These are phyloP conservation scores for Aphidius gifuensis DNA, from an alignment of 1,140 invertebrate genomes.

Conservation along the genomic window DNA sequence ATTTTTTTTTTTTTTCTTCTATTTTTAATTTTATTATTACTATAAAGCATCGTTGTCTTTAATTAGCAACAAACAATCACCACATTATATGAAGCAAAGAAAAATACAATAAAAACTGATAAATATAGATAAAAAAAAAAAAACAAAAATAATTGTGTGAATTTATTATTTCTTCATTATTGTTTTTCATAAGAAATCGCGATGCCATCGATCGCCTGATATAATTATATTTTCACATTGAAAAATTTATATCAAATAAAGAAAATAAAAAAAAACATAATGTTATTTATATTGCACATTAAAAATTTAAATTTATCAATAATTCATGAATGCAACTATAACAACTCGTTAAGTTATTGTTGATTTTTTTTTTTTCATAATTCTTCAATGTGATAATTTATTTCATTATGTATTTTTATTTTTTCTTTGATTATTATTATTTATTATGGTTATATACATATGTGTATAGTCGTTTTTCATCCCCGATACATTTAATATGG, in stretches of 20 bases:
- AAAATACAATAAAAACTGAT: background rate
- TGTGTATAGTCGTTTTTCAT: background rate
- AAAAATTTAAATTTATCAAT: too few relatives aligned
- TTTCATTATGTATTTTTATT: constrained; percentile 38
- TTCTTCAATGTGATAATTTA: constrained; percentile 43
- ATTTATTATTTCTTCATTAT: constrained; percentile 10
- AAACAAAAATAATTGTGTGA: constrained; percentile 1
- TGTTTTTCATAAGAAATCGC: too few relatives aligned
- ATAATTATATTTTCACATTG: too few relatives aligned
- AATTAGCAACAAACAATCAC: constrained; percentile 6
- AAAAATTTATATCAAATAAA: too few relatives aligned
- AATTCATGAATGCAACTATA: too few relatives aligned
- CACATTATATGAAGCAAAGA: constrained; percentile 10
- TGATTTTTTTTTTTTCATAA: too few relatives aligned
- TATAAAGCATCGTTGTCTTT: constrained; percentile 2
- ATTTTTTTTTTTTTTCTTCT: constrained; percentile 30
- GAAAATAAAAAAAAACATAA: too few relatives aligned
- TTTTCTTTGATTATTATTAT: background rate
- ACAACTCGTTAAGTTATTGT: too few relatives aligned
- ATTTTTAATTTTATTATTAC: background rate
- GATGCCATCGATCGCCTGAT: too few relatives aligned
- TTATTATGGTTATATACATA: background rate
- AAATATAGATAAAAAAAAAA: background rate
- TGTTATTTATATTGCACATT: too few relatives aligned
- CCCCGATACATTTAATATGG: background rate